Evolutionary conservation across 2,113 vertebrate genomes (phyloP).

Genomic region (Gobius niger): DNA sequence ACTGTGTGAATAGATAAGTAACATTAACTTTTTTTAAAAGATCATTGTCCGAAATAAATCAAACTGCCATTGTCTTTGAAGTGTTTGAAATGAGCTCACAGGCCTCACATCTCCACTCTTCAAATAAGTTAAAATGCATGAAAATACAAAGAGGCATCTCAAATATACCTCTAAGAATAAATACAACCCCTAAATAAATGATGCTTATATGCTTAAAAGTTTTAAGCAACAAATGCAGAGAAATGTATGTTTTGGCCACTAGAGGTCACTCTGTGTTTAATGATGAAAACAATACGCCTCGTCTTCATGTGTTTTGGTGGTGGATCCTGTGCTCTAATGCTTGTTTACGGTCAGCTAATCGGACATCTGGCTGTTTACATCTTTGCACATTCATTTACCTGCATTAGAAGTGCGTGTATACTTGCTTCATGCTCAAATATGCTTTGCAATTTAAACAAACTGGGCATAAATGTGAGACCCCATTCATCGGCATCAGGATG

Average conservation of each 20-base stretch:
- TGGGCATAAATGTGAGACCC: background rate
- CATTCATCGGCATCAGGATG: conserved; percentile 17
- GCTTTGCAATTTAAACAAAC: background rate
- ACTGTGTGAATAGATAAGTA: no score
- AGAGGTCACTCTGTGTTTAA: conserved; percentile 55
- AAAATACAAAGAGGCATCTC: no score
- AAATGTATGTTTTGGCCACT: conserved; percentile 21
- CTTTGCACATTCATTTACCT: no score
- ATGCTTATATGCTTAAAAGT: background rate
- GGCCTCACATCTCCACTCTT: no score
- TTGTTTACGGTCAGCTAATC: no score
- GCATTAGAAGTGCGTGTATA: background rate
- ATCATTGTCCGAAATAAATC: no score
- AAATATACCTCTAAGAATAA: no score
- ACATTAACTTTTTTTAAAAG: no score
- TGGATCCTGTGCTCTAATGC: no score
- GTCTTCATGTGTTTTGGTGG: background rate
- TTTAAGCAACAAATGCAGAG: background rate
- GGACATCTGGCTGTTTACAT: background rate
- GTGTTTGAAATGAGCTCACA: no score
- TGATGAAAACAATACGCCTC: background rate
- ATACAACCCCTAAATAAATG: background rate
- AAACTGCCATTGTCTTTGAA: background rate
- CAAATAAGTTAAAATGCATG: no score
- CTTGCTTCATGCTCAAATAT: background rate